Evolutionary conservation across 2,113 vertebrate species (phyloP).

Genomic region (Bubo scandiacus): DNA sequence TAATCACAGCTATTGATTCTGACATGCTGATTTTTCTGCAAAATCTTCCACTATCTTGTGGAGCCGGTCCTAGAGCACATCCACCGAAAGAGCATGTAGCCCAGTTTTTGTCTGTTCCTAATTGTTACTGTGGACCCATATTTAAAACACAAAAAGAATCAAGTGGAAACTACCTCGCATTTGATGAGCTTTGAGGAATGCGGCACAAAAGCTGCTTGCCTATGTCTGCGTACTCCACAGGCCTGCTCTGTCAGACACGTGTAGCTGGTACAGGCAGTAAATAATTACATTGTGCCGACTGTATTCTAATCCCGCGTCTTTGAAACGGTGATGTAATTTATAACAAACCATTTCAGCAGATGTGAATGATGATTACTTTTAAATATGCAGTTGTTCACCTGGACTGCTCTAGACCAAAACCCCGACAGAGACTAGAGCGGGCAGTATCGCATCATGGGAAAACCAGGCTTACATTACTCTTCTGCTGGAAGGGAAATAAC

Average conservation of each 20-base stretch:
- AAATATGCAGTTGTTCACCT: neutral
- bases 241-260: no score
- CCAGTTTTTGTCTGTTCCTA: neutral
- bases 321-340: neutral
- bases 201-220: neutral
- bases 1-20: conserved; percentile 37
- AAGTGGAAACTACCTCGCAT: no score
- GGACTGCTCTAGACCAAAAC: neutral
- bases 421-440: fast-evolving
- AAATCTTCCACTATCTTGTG: neutral
- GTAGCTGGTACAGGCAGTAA: fast-evolving
- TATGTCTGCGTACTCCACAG: fast-evolving
- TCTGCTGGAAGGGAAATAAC: neutral
- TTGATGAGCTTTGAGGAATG: neutral
- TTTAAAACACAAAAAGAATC: neutral
- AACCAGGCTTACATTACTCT: fast-evolving
- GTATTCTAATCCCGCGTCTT: neutral
- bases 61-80: neutral
- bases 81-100: neutral
- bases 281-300: neutral
- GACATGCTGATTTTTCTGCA: neutral
- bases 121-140: neutral
- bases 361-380: neutral
- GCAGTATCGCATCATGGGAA: fast-evolving
- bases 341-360: neutral